A percentile compares a stretch with the other conserved stretches of the same genome.
These are phyloP conservation scores for Lutjanus erythropterus DNA, from an alignment of 2,113 vertebrate species.

Conservation along the genomic window DNA sequence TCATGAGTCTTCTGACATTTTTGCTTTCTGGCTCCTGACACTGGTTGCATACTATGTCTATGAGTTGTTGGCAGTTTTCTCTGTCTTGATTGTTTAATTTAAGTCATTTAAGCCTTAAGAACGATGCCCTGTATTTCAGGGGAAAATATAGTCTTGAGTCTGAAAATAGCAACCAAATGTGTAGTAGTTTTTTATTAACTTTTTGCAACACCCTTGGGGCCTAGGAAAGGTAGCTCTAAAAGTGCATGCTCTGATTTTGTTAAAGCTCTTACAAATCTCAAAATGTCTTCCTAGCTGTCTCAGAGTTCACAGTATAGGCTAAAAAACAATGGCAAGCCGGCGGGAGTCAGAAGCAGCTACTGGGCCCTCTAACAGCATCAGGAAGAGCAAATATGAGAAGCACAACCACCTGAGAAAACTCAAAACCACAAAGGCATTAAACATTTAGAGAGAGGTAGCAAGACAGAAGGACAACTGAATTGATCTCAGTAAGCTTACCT, in stretches of 20 bases:
- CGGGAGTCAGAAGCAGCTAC: neutral
- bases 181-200: no score
- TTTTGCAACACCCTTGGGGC: no score
- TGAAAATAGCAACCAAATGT: no score
- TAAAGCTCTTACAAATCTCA: no score
- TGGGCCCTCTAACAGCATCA: neutral
- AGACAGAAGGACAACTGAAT: neutral
- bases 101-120: no score
- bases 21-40: neutral
- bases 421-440: neutral
- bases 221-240: no score
- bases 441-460: neutral
- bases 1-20: neutral
- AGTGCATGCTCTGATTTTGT: no score
- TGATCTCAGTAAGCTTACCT: constrained; percentile 49
- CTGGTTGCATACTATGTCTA: neutral
- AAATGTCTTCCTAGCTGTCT: no score
- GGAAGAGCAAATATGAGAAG: neutral
- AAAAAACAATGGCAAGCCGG: neutral
- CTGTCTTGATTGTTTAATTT: neutral
- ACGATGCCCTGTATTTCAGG: no score
- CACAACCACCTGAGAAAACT: neutral
- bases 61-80: neutral
- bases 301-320: neutral
- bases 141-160: no score